A percentile compares a stretch with the other conserved stretches of the same genome.
These are phyloP conservation scores for Oreortyx pictus DNA, from an alignment of 2,797 vertebrate species.

Conservation along the genomic window DNA sequence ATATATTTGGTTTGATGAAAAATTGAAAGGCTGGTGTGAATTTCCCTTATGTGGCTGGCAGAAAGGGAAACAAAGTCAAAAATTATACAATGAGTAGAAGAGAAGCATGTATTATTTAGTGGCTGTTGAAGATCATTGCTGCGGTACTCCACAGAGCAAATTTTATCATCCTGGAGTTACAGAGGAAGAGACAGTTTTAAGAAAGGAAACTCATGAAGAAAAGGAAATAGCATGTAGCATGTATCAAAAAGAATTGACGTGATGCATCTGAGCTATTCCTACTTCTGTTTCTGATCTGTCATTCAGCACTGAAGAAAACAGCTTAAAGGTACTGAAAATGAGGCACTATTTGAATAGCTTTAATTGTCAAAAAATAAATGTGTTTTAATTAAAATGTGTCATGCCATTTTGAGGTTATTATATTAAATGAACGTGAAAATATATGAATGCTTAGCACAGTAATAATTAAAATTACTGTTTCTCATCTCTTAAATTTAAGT, in stretches of 20 bases:
- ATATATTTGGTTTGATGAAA: background rate
- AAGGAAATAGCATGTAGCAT: background rate
- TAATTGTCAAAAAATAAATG: background rate
- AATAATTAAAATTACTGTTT: conserved; percentile 43
- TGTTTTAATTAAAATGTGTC: conserved; percentile 45
- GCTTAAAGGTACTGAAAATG: background rate
- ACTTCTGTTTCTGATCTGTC: background rate
- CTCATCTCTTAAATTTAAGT: conserved; percentile 30
- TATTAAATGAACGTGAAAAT: background rate
- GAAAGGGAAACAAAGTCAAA: background rate
- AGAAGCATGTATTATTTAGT: background rate
- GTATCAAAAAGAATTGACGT: rapidly evolving
- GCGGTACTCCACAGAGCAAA: background rate
- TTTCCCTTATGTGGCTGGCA: background rate
- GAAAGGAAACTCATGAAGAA: background rate
- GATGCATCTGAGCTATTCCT: background rate
- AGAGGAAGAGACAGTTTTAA: background rate
- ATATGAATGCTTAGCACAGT: background rate
- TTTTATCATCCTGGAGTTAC: background rate
- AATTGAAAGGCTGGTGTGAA: background rate
- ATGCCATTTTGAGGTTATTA: background rate
- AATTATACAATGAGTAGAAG: background rate
- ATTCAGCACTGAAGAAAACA: background rate
- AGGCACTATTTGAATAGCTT: background rate
- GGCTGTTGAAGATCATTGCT: background rate